Evolutionary conservation across 2,113 vertebrate genomes (phyloP).

Genomic region (Proteles cristata): DNA sequence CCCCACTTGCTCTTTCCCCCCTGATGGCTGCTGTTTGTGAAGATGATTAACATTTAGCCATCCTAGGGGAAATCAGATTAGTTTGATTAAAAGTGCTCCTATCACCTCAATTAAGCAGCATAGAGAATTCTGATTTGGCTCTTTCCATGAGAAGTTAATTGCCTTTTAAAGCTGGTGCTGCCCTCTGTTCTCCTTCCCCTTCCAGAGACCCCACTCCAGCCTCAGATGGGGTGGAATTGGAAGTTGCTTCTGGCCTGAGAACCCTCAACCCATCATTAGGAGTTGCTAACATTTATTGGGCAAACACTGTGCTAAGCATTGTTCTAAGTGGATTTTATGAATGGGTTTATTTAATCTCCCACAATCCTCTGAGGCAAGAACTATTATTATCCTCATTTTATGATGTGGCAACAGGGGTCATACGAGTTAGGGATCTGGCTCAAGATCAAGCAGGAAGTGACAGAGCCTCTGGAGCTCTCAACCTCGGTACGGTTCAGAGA

Average conservation of each 20-base stretch:
- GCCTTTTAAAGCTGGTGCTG: constrained; percentile 9
- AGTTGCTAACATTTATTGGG: neutral
- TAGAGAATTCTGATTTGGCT: constrained; percentile 46
- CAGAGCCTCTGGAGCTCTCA: neutral
- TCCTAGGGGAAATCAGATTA: constrained; percentile 72
- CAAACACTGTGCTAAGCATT: neutral
- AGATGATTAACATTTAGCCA: constrained; percentile 66
- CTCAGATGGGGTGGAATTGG: neutral
- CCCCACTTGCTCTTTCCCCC: neutral
- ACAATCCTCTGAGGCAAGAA: neutral
- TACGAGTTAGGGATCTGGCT: neutral
- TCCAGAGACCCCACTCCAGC: neutral
- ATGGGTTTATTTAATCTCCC: neutral
- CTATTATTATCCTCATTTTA: neutral
- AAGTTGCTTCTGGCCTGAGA: neutral
- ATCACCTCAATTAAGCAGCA: constrained; percentile 63
- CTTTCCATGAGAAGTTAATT: constrained; percentile 49
- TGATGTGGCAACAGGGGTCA: constrained; percentile 49
- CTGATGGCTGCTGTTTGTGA: constrained; percentile 59
- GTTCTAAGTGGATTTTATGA: constrained; percentile 34
- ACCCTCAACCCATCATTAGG: neutral
- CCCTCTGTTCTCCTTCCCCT: neutral
- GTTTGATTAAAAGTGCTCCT: constrained; percentile 72
- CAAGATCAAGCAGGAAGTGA: neutral
- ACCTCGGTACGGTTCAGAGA: neutral